These are phyloP conservation scores for Cyanocitta stelleri DNA, from an alignment of 2,113 vertebrate genomes.

Conservation along the genomic window DNA sequence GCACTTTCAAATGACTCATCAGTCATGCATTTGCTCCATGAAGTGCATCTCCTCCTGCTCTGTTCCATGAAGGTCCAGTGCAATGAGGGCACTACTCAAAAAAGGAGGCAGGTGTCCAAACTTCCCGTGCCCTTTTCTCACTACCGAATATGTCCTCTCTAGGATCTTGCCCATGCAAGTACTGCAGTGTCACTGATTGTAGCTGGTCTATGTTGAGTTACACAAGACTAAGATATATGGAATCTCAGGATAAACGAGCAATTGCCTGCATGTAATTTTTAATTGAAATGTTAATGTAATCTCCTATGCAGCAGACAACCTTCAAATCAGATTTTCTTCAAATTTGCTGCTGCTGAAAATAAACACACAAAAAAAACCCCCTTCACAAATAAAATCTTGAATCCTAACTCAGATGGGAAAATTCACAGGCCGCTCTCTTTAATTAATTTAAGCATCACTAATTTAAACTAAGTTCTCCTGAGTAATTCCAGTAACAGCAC, in stretches of 20 bases:
- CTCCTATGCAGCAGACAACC: not conserved
- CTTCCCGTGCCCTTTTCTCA: not conserved
- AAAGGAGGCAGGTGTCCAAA: not conserved
- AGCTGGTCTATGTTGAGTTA: not conserved
- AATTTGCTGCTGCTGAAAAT: constrained; percentile 11
- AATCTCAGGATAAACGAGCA: not conserved
- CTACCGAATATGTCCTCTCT: not conserved
- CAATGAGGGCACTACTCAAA: not conserved
- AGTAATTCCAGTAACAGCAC: constrained; percentile 26
- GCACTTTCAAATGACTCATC: not conserved
- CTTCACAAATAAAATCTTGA: not conserved
- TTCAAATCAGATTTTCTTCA: constrained; percentile 27
- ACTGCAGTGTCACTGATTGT: not conserved
- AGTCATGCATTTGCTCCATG: not conserved
- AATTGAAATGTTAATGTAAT: constrained; percentile 3
- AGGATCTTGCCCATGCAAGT: not conserved
- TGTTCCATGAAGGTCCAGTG: not conserved
- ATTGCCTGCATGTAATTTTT: not conserved
- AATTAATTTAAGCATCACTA: constrained; percentile 56
- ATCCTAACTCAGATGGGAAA: constrained; percentile 28
- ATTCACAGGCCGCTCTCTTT: constrained; percentile 16
- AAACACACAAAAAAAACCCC: not conserved
- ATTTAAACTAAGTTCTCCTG: constrained; percentile 51
- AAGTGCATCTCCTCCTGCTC: not conserved
- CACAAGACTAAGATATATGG: not conserved